phyloP scores from a whole-genome alignment of 2,113 vertebrate genomes.

The Galeopterus variegatus region DNA sequence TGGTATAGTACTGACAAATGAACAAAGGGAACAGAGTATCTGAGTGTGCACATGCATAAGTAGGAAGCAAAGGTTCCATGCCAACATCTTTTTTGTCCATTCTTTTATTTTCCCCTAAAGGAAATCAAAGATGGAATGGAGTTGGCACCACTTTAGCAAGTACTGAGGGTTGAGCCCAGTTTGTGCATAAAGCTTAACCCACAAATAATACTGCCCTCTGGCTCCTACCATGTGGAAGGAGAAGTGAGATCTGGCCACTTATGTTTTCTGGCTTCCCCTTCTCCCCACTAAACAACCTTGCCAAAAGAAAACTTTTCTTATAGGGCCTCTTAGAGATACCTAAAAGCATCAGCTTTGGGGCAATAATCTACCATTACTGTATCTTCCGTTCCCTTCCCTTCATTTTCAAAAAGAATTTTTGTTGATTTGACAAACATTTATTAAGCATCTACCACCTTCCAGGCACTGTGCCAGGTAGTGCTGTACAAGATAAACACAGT shows the following conservation, averaged over 20 bases:
- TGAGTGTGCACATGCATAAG: not conserved
- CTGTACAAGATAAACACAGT: not conserved
- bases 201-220: not conserved
- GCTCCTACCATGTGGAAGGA: not conserved
- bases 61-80: not conserved
- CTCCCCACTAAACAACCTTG: not conserved
- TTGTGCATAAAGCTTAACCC: not conserved
- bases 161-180: not conserved
- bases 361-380: not conserved
- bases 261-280: not conserved
- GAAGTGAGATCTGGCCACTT: not conserved
- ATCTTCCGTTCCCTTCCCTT: not conserved
- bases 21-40: not conserved
- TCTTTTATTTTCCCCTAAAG: constrained; percentile 3
- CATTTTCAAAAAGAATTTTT: constrained; percentile 42
- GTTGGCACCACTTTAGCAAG: not conserved
- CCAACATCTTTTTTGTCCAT: not conserved
- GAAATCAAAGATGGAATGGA: constrained; percentile 11
- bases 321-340: not conserved
- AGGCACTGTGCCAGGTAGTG: not conserved
- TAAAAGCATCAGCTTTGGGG: not conserved
- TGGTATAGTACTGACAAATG: not conserved
- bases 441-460: not conserved
- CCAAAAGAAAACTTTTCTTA: not conserved
- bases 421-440: constrained; percentile 15